A percentile compares a stretch with the other conserved stretches of the same genome.
Conservation (phyloP, 64 coral and sea anemone species). For the Montipora capricornis region DNA sequence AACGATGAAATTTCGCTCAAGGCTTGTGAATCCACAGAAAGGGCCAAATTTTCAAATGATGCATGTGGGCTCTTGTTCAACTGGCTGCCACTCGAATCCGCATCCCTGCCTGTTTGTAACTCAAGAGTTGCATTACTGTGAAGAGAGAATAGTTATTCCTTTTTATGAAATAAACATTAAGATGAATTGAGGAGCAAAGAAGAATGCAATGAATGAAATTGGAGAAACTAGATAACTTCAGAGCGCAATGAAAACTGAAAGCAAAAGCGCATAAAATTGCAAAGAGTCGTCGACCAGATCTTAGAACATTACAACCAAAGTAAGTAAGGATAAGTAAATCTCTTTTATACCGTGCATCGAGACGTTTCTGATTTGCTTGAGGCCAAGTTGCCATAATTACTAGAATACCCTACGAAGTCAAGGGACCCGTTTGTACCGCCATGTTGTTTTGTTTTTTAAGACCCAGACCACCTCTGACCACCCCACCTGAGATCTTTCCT, state of each 20-base stretch:
- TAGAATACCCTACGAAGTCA: background rate
- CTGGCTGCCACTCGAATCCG: background rate
- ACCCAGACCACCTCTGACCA: no score
- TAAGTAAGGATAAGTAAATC: background rate
- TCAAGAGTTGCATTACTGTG: constrained; percentile 37
- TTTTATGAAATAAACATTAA: background rate
- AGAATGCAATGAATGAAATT: background rate
- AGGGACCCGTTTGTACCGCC: no score
- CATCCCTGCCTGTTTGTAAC: background rate
- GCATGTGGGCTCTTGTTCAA: background rate
- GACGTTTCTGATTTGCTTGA: constrained; percentile 21
- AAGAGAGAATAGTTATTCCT: background rate
- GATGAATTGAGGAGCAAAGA: background rate
- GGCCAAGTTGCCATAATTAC: constrained; percentile 45
- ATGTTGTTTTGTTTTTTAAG: no score
- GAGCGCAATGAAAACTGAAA: no score
- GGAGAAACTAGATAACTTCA: background rate
- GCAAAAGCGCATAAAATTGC: no score
- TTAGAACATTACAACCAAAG: background rate
- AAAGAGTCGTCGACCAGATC: no score
- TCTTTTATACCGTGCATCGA: constrained; percentile 6
- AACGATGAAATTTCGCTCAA: constrained; percentile 25
- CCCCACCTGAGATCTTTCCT: no score
- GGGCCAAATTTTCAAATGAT: constrained; percentile 13
- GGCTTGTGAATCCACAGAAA: constrained; percentile 23